Evolutionary conservation across 2,113 vertebrate genomes (phyloP).

Genomic region (Aldabrachelys gigantea): DNA sequence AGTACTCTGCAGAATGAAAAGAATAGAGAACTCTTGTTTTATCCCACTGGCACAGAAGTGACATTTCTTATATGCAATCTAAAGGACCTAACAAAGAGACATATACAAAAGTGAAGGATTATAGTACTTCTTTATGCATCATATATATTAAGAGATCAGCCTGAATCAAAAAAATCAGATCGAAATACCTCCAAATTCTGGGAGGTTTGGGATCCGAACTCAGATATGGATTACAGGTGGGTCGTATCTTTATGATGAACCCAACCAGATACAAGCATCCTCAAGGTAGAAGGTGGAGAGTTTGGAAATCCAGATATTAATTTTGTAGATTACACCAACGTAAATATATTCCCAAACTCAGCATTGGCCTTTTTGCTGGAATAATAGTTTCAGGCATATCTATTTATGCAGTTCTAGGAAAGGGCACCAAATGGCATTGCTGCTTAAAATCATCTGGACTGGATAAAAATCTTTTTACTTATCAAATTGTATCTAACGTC

Average conservation of each 20-base stretch:
- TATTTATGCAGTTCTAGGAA: not conserved
- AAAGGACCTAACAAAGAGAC: not conserved
- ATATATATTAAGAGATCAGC: not conserved
- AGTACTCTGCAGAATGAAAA: not conserved
- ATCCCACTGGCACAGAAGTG: not conserved
- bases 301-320: not conserved
- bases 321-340: not conserved
- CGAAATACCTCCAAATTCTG: accelerated
- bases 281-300: accelerated
- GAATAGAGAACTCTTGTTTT: not conserved
- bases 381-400: not conserved
- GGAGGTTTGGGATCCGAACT: not conserved
- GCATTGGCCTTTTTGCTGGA: not conserved
- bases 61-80: accelerated
- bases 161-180: not conserved
- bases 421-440: not conserved
- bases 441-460: not conserved
- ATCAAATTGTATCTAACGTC: not conserved
- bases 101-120: accelerated
- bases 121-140: accelerated
- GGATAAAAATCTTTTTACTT: not conserved
- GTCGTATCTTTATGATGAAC: not conserved
- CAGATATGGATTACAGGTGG: not conserved
- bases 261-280: accelerated
- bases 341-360: not conserved